Percentiles rank a stretch among this genome's conserved stretches.
These are phyloP conservation scores for Nomada fucata DNA, from an alignment of 2,888 invertebrate species.

Conservation along the genomic window DNA sequence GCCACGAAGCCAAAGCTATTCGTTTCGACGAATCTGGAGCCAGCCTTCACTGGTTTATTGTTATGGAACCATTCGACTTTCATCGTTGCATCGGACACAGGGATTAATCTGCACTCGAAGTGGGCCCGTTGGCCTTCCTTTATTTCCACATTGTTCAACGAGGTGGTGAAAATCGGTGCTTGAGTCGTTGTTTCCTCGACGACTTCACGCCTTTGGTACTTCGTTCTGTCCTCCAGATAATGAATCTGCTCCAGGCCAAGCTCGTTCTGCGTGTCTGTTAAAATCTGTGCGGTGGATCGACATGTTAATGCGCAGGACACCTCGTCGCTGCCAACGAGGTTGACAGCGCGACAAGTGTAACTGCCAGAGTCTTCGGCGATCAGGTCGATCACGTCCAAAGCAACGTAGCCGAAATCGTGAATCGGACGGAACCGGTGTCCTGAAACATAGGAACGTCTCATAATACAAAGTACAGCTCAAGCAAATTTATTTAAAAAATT, in stretches of 20 bases:
- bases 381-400: constrained; percentile 97
- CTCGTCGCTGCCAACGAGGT: constrained; percentile 95
- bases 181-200: constrained; percentile 94
- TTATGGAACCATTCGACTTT: constrained; percentile 98
- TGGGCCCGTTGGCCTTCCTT: constrained; percentile 98
- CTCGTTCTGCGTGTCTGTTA: constrained; percentile 94
- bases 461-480: too few relatives aligned
- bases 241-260: constrained; percentile 95
- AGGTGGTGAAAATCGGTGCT: constrained; percentile 96
- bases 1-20: constrained; percentile 99
- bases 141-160: constrained; percentile 95
- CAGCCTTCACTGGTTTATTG: constrained; percentile 94
- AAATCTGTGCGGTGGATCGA: constrained; percentile 91
- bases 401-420: constrained; percentile 99
- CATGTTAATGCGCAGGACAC: constrained; percentile 90
- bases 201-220: constrained; percentile 90
- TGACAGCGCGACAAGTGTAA: constrained; percentile 97
- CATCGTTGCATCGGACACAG: constrained; percentile 96
- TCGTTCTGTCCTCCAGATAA: constrained; percentile 93
- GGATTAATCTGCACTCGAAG: constrained; percentile 96
- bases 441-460: constrained; percentile 67
- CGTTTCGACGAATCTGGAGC: constrained; percentile 97
- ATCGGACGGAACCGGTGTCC: constrained; percentile 97
- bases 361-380: constrained; percentile 98
- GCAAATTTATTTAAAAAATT: not conserved